phyloP scores from a whole-genome alignment of 2,113 vertebrate species.

The Clarias batrachus region DNA sequence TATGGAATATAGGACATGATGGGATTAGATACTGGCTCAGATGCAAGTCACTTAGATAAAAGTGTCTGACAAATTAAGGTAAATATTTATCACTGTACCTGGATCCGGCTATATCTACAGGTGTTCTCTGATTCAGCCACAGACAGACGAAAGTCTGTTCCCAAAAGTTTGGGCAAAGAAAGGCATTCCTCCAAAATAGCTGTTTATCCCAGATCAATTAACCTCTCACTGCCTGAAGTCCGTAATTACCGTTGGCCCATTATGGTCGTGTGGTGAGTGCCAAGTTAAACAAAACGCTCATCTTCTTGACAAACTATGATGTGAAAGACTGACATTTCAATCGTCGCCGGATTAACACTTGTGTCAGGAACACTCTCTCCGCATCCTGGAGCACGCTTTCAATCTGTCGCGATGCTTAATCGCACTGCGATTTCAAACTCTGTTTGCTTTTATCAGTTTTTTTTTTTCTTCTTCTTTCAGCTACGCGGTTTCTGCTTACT shows the following conservation, averaged over 20 bases:
- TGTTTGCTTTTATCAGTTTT: constrained; percentile 15
- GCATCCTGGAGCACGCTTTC: constrained; percentile 45
- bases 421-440: constrained; percentile 28
- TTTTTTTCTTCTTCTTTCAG: neutral
- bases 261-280: constrained; percentile 43
- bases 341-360: constrained; percentile 42
- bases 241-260: constrained; percentile 44
- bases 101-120: constrained; percentile 21
- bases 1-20: neutral
- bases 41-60: neutral
- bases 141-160: constrained; percentile 31
- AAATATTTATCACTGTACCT: constrained; percentile 10
- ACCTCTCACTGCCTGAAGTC: constrained; percentile 54
- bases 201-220: constrained; percentile 58
- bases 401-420: constrained; percentile 48
- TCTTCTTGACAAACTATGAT: constrained; percentile 51
- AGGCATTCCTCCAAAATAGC: constrained; percentile 54
- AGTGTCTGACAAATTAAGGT: neutral
- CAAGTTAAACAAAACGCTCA: constrained; percentile 59
- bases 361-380: constrained; percentile 34
- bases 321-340: constrained; percentile 49
- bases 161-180: constrained; percentile 34
- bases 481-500: constrained; percentile 14
- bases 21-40: neutral
- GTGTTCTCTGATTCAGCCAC: constrained; percentile 14